A percentile compares a stretch with the other conserved stretches of the same genome.
Conservation (phyloP, 2,113 vertebrate species). For the Grus americana region DNA sequence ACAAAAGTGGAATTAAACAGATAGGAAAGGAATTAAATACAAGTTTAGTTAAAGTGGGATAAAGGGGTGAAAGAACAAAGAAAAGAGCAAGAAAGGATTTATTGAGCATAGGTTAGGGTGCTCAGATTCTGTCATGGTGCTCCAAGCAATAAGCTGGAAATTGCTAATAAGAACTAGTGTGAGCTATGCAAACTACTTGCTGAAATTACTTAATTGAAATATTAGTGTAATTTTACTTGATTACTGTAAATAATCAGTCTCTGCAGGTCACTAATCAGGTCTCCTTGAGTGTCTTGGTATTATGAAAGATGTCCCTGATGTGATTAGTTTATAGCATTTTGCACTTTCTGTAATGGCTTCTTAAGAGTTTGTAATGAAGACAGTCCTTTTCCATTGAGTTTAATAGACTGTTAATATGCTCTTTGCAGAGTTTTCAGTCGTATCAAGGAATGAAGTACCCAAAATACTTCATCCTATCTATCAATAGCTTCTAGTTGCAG, state of each 20-base stretch:
- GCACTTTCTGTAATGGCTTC: neutral
- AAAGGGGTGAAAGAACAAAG: neutral
- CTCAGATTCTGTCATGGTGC: neutral
- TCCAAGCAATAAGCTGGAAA: neutral
- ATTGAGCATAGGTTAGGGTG: neutral
- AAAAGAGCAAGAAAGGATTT: neutral
- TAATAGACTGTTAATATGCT: neutral
- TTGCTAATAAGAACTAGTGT: neutral
- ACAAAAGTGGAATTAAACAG: neutral
- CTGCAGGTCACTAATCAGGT: neutral
- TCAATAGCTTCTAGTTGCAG: neutral
- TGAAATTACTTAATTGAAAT: slow-evolving; percentile 4
- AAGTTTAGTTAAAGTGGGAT: neutral
- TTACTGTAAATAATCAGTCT: slow-evolving; percentile 2
- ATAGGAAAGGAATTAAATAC: neutral
- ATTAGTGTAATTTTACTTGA: neutral
- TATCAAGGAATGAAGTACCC: neutral
- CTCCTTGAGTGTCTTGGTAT: neutral
- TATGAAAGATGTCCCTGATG: neutral
- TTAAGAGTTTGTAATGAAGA: neutral
- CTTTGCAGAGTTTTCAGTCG: neutral
- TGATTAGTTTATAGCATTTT: neutral
- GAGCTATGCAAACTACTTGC: neutral
- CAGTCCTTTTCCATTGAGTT: neutral
- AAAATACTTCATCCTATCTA: neutral